phyloP scores from a whole-genome alignment of 1,140 invertebrate genomes.

The Ceratina calcarata region DNA sequence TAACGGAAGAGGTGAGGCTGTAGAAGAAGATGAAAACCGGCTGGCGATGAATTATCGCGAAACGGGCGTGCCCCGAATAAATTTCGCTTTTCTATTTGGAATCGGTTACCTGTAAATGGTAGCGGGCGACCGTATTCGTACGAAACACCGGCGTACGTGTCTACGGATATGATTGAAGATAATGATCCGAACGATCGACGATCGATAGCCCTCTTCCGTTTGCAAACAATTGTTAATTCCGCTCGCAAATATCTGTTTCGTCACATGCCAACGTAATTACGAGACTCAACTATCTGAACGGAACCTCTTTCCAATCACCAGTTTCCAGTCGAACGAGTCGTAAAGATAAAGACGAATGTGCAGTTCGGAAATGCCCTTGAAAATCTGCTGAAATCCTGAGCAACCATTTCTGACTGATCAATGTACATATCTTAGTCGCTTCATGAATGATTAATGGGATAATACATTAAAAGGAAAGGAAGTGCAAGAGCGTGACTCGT shows the following conservation, averaged over 20 bases:
- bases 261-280: constrained; percentile 12
- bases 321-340: no score
- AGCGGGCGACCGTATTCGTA: constrained; percentile 5
- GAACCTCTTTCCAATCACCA: no score
- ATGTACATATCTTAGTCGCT: not conserved
- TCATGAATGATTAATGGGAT: constrained; percentile 54
- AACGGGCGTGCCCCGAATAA: constrained; percentile 51
- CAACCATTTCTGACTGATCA: not conserved
- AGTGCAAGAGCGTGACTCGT: constrained; percentile 45
- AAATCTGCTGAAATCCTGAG: not conserved
- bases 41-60: constrained; percentile 50
- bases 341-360: no score
- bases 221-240: constrained; percentile 37
- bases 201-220: constrained; percentile 44
- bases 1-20: not conserved
- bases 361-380: not conserved
- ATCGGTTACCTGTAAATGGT: constrained; percentile 51
- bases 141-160: constrained; percentile 19
- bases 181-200: constrained; percentile 34
- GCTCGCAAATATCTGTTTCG: constrained; percentile 12
- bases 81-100: constrained; percentile 50
- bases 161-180: constrained; percentile 37
- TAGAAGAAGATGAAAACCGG: constrained; percentile 4
- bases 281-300: no score
- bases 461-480: constrained; percentile 44